Conservation (phyloP, 1,140 invertebrate genomes). For the Eumeta japonica region DNA sequence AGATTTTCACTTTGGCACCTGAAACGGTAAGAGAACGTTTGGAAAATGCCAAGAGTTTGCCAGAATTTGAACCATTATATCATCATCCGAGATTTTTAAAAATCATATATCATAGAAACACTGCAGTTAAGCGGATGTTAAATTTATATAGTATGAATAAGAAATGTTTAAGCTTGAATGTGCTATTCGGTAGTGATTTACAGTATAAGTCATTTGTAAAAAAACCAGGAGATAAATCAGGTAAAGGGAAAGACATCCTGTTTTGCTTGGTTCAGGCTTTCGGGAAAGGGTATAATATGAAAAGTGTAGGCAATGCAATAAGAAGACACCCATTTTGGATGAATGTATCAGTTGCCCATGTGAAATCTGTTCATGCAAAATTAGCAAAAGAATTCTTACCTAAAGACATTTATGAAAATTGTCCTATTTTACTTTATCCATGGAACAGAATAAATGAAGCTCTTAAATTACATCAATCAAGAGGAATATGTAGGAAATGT, state of each 20-base stretch:
- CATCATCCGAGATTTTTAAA: constrained; percentile 55
- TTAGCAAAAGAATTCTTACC: constrained; percentile 45
- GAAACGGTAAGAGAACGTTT: constrained; percentile 49
- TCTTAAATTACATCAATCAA: constrained; percentile 26
- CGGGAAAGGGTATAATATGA: constrained; percentile 26
- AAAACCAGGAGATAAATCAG: constrained; percentile 32
- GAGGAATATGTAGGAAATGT: constrained; percentile 18
- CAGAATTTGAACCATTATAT: constrained; percentile 51
- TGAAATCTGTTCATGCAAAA: constrained; percentile 49
- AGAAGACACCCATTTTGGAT: constrained; percentile 58
- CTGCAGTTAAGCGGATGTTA: constrained; percentile 40
- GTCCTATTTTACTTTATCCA: constrained; percentile 59
- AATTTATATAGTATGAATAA: constrained; percentile 48
- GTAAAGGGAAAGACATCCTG: constrained; percentile 43
- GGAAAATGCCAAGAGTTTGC: constrained; percentile 36
- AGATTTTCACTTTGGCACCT: constrained; percentile 46
- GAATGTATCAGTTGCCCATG: constrained; percentile 49
- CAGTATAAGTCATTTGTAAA: constrained; percentile 42
- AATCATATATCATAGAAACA: constrained; percentile 52
- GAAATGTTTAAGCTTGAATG: constrained; percentile 47
- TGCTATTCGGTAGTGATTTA: constrained; percentile 38
- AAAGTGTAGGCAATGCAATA: constrained; percentile 36
- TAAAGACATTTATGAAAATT: constrained; percentile 56
- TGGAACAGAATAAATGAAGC: constrained; percentile 48
- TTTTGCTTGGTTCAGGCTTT: constrained; percentile 35